Evolutionary conservation across 1,140 invertebrate species (phyloP), one percentile per base, ranked within the genome.

Genomic region (Pseudomyrmex cubaensis): DNA sequence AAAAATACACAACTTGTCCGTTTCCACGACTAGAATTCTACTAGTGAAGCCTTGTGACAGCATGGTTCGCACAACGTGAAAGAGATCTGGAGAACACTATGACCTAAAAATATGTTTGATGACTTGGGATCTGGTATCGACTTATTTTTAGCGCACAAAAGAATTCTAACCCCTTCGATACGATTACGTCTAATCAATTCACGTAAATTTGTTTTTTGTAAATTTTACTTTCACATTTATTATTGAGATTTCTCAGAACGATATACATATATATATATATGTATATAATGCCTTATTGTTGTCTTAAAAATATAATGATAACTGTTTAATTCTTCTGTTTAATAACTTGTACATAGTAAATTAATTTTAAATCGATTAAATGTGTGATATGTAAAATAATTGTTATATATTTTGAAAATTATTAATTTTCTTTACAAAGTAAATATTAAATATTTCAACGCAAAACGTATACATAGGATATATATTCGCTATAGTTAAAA

Each of bases 111-210:
- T 83, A 66, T 77, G 17, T 76, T 83, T 76, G 56, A 56, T 85
- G 72, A 85, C 59, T 66, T 25, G 56, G 54, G 59, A 52, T 82
- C 85, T 87, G 35, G 35, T 35, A 35, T 35, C 35, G 35, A 7
- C 35, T 35, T 35, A 87, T 87, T 88, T 86, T 87, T 88, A 75
- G 17, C 50, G 25, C n/a, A 70, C 35, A 74, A 83, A 87, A 82
- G 80, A 85, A 78, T 75, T 85, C 67, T 87, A 86, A 85, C 84
- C 67, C 84, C 56, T 77, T 76, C 54, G 44, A 62, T 22, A 62
- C 63, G 56, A 57, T 85, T n/a, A 44, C 82, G 22, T 15, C 46
- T 50, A 52, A 22, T 59, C 54, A 1, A 73, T 77, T 73, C 20
- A 73, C 46, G 48, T 56, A 48, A 73, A 46, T 5, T 35, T 35